phyloP scores from a whole-genome alignment of 1,140 invertebrate genomes.

The Zaprionus taronus region DNA sequence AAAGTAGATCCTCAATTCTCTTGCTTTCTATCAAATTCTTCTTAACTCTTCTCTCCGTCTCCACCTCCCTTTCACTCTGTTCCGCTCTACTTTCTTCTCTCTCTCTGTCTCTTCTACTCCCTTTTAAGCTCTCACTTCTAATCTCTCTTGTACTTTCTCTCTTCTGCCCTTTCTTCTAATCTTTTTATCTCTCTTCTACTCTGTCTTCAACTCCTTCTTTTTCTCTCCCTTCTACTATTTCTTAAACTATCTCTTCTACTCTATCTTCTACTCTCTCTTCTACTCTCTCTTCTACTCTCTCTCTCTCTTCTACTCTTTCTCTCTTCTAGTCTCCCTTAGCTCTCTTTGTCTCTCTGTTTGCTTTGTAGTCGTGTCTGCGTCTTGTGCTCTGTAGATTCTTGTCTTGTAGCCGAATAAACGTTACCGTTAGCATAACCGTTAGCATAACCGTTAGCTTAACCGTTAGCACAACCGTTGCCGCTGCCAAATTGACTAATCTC shows the following conservation, averaged over 20 bases:
- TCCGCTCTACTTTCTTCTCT: constrained; percentile 1
- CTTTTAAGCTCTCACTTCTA: neutral
- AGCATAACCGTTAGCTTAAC: constrained; percentile 9
- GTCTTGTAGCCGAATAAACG: constrained; percentile 1
- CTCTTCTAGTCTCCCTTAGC: neutral
- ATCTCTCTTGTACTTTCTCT: constrained; percentile 1
- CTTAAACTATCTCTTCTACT: constrained; percentile 4
- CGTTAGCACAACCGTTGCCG: constrained; percentile 21
- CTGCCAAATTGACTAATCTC: constrained; percentile 20
- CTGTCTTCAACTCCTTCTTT: neutral
- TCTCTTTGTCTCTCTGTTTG: constrained; percentile 4
- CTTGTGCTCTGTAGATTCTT: constrained; percentile 10
- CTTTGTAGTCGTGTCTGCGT: constrained; percentile 7
- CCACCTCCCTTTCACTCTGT: neutral
- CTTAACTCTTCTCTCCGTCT: neutral
- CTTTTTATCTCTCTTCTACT: neutral
- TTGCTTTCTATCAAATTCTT: neutral
- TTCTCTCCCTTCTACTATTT: constrained; percentile 7
- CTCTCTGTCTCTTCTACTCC: neutral
- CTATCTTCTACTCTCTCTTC: constrained; percentile 3
- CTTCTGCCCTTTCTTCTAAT: neutral
- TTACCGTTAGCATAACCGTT: constrained; percentile 10
- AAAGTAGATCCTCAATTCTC: neutral
- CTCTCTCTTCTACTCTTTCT: constrained; percentile 9
- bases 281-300: constrained; percentile 35